Percentiles rank a stretch among this genome's conserved stretches.
Conservation (phyloP, 2,113 vertebrate species). For the Ameiurus melas region DNA sequence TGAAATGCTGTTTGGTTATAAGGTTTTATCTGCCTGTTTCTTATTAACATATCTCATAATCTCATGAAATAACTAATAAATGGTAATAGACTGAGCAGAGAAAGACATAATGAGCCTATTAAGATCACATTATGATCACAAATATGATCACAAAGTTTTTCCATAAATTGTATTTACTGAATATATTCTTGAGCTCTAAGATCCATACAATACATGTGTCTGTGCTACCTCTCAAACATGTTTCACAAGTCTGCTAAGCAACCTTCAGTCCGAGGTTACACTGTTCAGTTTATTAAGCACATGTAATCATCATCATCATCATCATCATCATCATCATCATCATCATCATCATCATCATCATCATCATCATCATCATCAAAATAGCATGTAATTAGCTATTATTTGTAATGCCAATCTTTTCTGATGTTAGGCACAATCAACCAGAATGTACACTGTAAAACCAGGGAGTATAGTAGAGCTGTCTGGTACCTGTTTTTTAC, state of each 20-base stretch:
- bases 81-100: not conserved
- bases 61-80: constrained; percentile 1
- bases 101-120: not conserved
- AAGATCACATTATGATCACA: not conserved
- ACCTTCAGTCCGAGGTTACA: not conserved
- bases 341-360: not conserved
- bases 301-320: not conserved
- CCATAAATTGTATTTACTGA: not conserved
- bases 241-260: not conserved
- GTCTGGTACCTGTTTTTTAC: not conserved
- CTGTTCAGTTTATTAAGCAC: not conserved
- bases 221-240: not conserved
- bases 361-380: not conserved
- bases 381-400: not conserved
- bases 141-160: too few species aligned
- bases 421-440: not conserved
- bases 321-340: not conserved
- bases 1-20: not conserved
- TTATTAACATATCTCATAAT: not conserved
- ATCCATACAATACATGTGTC: not conserved
- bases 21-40: not conserved
- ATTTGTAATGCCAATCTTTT: not conserved
- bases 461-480: not conserved
- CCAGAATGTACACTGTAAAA: not conserved
- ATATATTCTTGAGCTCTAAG: not conserved